Evolutionary conservation across 23 tunicate species (phyloP).

Genomic region (Trididemnum miniatum): DNA sequence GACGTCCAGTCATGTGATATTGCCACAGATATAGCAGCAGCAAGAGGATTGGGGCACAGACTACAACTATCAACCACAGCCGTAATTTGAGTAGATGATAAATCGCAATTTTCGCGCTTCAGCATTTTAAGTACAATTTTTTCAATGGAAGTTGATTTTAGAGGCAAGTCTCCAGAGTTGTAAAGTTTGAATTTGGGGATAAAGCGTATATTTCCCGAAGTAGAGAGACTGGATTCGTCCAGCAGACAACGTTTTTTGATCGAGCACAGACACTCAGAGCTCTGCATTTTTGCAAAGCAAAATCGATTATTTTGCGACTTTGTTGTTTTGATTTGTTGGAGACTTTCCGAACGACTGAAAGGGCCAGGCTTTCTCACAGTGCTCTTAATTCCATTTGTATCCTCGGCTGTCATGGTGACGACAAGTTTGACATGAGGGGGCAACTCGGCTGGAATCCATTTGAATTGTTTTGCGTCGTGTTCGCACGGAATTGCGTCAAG

Average conservation of each 20-base stretch:
- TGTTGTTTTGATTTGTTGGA: not conserved
- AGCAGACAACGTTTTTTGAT: not conserved
- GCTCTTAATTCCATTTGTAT: not conserved
- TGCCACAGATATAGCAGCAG: conserved; percentile 29
- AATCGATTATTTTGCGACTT: not conserved
- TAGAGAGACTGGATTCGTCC: not conserved
- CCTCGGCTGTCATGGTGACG: conserved; percentile 28
- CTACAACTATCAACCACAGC: conserved; percentile 1
- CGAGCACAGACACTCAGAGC: not conserved
- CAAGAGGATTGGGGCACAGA: conserved; percentile 42
- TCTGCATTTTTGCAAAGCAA: not conserved
- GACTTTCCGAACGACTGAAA: not conserved
- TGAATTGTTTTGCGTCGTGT: conserved; percentile 21
- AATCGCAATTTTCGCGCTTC: not conserved
- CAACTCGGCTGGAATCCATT: conserved; percentile 67
- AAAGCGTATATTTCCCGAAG: not conserved
- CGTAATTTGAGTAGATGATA: conserved; percentile 31
- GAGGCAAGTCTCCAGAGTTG: not conserved
- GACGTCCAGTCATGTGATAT: conserved; percentile 54
- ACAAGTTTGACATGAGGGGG: conserved; percentile 61
- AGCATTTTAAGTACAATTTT: not conserved
- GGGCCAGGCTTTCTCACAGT: not conserved
- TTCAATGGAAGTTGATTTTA: no score
- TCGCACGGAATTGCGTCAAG: conserved; percentile 36
- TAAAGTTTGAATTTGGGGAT: not conserved